Evolutionary conservation across 2,888 invertebrate genomes (phyloP).

Genomic region (Synanthedon vespiformis): DNA sequence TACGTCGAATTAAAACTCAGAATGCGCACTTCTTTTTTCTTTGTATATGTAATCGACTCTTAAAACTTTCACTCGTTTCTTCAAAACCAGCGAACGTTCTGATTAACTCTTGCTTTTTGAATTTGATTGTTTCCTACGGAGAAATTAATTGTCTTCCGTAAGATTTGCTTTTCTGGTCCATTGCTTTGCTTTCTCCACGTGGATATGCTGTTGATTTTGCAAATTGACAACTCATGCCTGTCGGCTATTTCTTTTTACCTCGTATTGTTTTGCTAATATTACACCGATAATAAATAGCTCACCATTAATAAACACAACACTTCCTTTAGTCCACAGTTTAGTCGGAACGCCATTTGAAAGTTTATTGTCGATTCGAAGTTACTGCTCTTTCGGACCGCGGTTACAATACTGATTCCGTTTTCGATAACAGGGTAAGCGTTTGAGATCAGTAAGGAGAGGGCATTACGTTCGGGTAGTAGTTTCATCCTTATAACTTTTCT

Average conservation of each 20-base stretch:
- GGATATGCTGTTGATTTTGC: slow-evolving; percentile 10
- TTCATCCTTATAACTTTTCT: slow-evolving; percentile 25
- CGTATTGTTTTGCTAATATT: not conserved
- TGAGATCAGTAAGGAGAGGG: slow-evolving; percentile 35
- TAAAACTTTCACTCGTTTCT: slow-evolving; percentile 45
- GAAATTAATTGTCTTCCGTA: slow-evolving; percentile 19
- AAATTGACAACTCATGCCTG: not conserved
- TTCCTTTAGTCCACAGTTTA: slow-evolving; percentile 19
- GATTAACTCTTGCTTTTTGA: slow-evolving; percentile 37
- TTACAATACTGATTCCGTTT: slow-evolving; percentile 37
- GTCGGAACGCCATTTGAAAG: slow-evolving; percentile 20
- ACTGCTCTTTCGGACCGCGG: slow-evolving; percentile 27
- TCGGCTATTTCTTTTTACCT: not conserved
- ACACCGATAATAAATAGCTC: slow-evolving; percentile 12
- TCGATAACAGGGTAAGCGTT: slow-evolving; percentile 32
- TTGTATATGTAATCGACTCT: slow-evolving; percentile 25
- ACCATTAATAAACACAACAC: slow-evolving; percentile 26
- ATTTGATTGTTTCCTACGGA: slow-evolving; percentile 25
- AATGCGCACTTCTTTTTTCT: slow-evolving; percentile 15
- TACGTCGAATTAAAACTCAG: slow-evolving; percentile 1
- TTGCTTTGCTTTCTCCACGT: slow-evolving; percentile 23
- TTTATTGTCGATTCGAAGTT: slow-evolving; percentile 21
- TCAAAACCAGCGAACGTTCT: slow-evolving; percentile 34
- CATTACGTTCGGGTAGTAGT: slow-evolving; percentile 27
- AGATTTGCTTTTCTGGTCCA: slow-evolving; percentile 13